A percentile compares a stretch with the other conserved stretches of the same genome.
phyloP scores from a whole-genome alignment of 2,888 invertebrate species.

The Ptycholaimellus sp. region DNA sequence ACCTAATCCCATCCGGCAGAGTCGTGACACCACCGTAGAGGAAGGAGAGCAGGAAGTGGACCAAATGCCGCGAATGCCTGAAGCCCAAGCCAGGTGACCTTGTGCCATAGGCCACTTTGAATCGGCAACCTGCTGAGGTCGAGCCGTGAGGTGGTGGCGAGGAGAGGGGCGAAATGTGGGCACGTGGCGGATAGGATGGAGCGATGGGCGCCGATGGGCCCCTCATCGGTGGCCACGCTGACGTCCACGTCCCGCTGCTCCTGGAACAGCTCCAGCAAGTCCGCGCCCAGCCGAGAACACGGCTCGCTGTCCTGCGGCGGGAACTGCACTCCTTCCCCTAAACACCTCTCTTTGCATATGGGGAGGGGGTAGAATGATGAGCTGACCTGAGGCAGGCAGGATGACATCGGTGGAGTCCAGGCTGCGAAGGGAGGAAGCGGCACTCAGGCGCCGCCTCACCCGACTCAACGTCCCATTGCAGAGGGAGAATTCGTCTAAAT shows the following conservation, averaged over 20 bases:
- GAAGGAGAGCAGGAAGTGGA: slow-evolving; percentile 70
- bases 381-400: too few species aligned
- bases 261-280: slow-evolving; percentile 60
- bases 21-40: slow-evolving; percentile 75
- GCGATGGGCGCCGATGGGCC: slow-evolving; percentile 50
- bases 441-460: too few species aligned
- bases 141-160: slow-evolving; percentile 11
- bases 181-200: slow-evolving; percentile 70
- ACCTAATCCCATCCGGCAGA: slow-evolving; percentile 53
- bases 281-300: slow-evolving; percentile 48
- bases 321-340: too few species aligned
- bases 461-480: too few species aligned
- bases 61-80: slow-evolving; percentile 56
- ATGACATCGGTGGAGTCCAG: too few species aligned
- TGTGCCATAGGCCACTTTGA: slow-evolving; percentile 7
- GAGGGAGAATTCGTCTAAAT: too few species aligned
- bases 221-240: slow-evolving; percentile 53
- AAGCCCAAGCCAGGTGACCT: slow-evolving; percentile 8
- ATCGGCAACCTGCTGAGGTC: slow-evolving; percentile 10
- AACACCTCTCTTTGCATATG: too few species aligned
- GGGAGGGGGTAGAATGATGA: too few species aligned
- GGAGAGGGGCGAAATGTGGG: slow-evolving; percentile 55
- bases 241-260: slow-evolving; percentile 70
- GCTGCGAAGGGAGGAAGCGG: too few species aligned
- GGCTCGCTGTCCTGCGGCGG: slow-evolving; percentile 11